Percentiles rank a stretch among this genome's conserved stretches.
phyloP scores from a whole-genome alignment of 2,888 invertebrate species.

The Cyclophora albipunctata region DNA sequence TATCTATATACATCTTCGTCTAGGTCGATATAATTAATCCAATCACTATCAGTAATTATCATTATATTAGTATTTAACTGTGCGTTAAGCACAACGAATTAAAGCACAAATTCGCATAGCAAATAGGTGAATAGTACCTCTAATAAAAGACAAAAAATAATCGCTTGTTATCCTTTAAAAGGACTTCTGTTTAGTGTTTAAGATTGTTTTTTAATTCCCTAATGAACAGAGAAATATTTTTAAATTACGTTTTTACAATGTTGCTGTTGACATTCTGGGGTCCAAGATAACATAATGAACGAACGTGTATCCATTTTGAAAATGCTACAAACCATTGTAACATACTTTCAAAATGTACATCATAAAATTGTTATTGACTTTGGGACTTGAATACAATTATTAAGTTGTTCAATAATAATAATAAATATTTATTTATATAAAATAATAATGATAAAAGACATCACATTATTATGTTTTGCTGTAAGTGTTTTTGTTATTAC shows the following conservation, averaged over 20 bases:
- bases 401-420: slow-evolving; percentile 11
- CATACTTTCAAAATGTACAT: slow-evolving; percentile 25
- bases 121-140: slow-evolving; percentile 58
- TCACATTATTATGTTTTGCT: neutral
- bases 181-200: slow-evolving; percentile 59
- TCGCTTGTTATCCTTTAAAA: slow-evolving; percentile 71
- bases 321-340: neutral
- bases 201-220: slow-evolving; percentile 51
- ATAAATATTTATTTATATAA: slow-evolving; percentile 7
- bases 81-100: slow-evolving; percentile 52
- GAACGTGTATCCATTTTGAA: slow-evolving; percentile 36
- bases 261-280: slow-evolving; percentile 64
- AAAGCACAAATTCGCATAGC: slow-evolving; percentile 49
- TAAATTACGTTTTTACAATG: slow-evolving; percentile 56
- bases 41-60: slow-evolving; percentile 10
- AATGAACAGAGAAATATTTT: slow-evolving; percentile 55
- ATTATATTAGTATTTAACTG: slow-evolving; percentile 25
- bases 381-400: slow-evolving; percentile 17
- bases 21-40: too few relatives aligned
- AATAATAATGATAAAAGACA: slow-evolving; percentile 7
- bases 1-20: too few relatives aligned
- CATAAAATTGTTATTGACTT: slow-evolving; percentile 22
- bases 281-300: slow-evolving; percentile 51
- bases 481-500: neutral
- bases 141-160: slow-evolving; percentile 56